Conservation (phyloP, 2,113 vertebrate species). For the Oryzias celebensis region DNA sequence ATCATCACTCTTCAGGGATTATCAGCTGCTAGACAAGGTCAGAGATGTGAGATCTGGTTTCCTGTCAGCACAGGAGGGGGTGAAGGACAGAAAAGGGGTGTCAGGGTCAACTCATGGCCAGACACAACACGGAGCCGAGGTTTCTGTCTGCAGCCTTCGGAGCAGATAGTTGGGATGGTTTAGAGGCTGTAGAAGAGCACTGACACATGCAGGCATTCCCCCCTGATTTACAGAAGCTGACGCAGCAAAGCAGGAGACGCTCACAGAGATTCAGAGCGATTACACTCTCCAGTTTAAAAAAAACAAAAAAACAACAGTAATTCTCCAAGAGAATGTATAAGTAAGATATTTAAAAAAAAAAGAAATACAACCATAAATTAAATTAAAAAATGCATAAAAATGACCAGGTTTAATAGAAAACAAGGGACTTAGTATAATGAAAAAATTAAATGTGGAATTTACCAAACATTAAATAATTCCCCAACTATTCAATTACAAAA, state of each 20-base stretch:
- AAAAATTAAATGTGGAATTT: too few species aligned
- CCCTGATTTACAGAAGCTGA: not conserved
- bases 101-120: constrained; percentile 54
- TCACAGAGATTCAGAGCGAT: too few species aligned
- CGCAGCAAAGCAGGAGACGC: not conserved
- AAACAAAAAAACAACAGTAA: too few species aligned
- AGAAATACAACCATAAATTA: too few species aligned
- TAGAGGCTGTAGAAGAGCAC: not conserved
- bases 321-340: too few species aligned
- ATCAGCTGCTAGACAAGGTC: constrained; percentile 55
- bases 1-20: constrained; percentile 34
- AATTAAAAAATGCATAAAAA: too few species aligned
- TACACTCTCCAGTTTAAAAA: too few species aligned
- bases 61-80: constrained; percentile 43
- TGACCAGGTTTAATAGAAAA: too few species aligned
- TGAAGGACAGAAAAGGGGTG: constrained; percentile 47
- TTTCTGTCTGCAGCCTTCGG: constrained; percentile 1
- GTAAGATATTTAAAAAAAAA: too few species aligned
- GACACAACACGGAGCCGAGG: constrained; percentile 44
- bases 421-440: too few species aligned
- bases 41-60: constrained; percentile 49
- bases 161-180: not conserved
- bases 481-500: too few species aligned
- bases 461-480: too few species aligned
- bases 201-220: not conserved